phyloP scores from a whole-genome alignment of 2,113 vertebrate genomes.

The Telmatochromis brachygnathus region DNA sequence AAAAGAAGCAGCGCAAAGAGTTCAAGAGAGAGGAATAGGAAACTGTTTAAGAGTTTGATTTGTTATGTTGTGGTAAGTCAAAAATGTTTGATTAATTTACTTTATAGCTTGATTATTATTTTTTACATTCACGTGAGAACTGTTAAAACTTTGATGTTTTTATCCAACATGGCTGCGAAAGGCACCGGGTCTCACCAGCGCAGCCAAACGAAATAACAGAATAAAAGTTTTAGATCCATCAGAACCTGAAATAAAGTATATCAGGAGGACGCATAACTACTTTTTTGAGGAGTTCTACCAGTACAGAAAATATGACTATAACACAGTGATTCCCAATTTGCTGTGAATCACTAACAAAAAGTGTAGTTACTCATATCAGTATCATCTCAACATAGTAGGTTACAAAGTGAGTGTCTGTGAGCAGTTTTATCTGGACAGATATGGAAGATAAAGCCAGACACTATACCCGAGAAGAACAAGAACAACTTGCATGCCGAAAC shows the following conservation, averaged over 20 bases:
- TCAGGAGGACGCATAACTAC: background rate
- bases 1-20: background rate
- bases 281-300: background rate
- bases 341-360: background rate
- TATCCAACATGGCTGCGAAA: background rate
- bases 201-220: background rate
- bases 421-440: background rate
- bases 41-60: background rate
- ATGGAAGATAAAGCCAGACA: background rate
- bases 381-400: background rate
- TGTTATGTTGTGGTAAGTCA: background rate
- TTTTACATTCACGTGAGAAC: background rate
- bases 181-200: background rate
- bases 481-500: background rate
- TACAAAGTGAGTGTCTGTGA: background rate
- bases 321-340: background rate
- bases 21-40: background rate
- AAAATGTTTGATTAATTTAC: background rate
- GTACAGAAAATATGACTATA: background rate
- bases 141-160: background rate
- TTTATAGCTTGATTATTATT: background rate
- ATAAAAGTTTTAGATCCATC: background rate
- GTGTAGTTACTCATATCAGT: background rate
- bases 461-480: background rate
- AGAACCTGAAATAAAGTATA: background rate